Evolutionary conservation across 2,888 invertebrate genomes (phyloP).

Genomic region (Cantharis flavilabris): DNA sequence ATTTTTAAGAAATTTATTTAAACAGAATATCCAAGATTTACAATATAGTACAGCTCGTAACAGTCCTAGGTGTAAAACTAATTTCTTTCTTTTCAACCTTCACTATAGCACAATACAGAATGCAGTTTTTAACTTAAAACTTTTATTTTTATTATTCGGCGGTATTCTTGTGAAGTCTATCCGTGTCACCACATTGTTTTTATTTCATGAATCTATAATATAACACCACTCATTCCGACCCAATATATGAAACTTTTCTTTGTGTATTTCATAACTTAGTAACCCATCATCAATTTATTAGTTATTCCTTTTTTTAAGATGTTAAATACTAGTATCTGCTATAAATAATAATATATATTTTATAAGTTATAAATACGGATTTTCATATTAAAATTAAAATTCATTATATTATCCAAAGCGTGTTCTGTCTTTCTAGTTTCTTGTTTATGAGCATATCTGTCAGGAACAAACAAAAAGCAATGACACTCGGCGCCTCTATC

Average conservation of each 20-base stretch:
- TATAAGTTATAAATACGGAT: slow-evolving; percentile 24
- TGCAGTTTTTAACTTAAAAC: background rate
- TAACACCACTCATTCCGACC: background rate
- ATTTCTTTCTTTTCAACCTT: background rate
- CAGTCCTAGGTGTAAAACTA: background rate
- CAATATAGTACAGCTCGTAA: background rate
- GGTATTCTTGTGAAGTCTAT: background rate
- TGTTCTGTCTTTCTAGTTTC: slow-evolving; percentile 3
- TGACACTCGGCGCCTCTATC: slow-evolving; percentile 24
- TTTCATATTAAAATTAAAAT: background rate
- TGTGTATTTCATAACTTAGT: background rate
- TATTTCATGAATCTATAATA: background rate
- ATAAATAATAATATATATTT: slow-evolving; percentile 15
- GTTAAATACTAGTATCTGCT: background rate
- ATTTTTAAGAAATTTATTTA: background rate
- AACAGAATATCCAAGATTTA: background rate
- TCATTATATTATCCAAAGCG: background rate
- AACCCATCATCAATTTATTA: too few species aligned
- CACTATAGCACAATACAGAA: background rate
- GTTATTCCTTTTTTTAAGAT: background rate
- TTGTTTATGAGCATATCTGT: slow-evolving; percentile 26
- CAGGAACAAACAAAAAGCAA: slow-evolving; percentile 28
- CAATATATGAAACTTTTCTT: background rate
- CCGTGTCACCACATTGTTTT: background rate
- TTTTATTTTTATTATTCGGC: background rate